Evolutionary conservation across 2,888 invertebrate species (phyloP).

Genomic region (Amaurobius ferox): DNA sequence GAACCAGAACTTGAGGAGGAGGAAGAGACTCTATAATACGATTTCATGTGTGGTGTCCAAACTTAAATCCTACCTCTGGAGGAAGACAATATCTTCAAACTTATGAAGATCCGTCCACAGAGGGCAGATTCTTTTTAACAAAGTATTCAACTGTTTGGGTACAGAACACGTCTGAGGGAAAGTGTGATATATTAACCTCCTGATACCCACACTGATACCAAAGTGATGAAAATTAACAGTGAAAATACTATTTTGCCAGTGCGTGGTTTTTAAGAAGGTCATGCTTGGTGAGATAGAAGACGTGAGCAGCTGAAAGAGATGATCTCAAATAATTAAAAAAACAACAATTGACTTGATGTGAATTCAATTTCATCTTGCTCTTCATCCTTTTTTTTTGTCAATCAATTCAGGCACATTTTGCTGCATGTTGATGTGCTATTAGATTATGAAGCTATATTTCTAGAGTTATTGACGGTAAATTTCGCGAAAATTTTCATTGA

Average conservation of each 20-base stretch:
- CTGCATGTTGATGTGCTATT: conserved; percentile 59
- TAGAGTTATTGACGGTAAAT: conserved; percentile 28
- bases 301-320: conserved; percentile 13
- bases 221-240: conserved; percentile 2
- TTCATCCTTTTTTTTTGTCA: conserved; percentile 38
- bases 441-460: conserved; percentile 46
- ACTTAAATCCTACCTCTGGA: neutral
- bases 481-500: conserved; percentile 27
- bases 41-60: neutral
- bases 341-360: conserved; percentile 22
- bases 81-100: conserved; percentile 37
- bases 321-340: conserved; percentile 52
- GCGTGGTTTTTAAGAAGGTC: neutral
- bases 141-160: conserved; percentile 32
- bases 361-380: conserved; percentile 43
- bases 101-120: conserved; percentile 48
- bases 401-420: conserved; percentile 41
- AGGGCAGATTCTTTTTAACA: conserved; percentile 41
- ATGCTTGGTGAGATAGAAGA: neutral
- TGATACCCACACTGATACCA: neutral
- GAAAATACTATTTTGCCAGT: neutral
- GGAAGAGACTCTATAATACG: conserved; percentile 38
- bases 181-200: conserved; percentile 12
- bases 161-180: neutral
- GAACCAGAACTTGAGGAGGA: conserved; percentile 83